Base-by-base conservation (phyloP, 2,113 vertebrate species). In the Pygoscelis adeliae region DNA sequence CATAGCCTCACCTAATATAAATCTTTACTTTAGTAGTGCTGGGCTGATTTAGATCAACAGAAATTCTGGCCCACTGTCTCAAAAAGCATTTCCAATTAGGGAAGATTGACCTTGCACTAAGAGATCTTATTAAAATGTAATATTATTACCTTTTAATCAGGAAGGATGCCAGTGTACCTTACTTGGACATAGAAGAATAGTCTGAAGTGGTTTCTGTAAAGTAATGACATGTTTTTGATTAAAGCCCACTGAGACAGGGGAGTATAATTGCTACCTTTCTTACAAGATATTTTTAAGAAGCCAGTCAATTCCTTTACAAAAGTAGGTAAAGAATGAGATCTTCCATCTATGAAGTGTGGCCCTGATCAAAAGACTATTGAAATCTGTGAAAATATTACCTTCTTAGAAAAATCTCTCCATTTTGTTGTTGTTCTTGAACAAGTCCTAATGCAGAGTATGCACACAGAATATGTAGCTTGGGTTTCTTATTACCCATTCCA, bases 91-190 rank as follows among this genome's bases (percentile, higher is more conserved):
- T 95, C 77, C 69, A 95, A 22, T 87, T n/a, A 74, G 34, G 38
- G n/a, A 67, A 72, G 61, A 69, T 47, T 90, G 93, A 91, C 50
- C 90, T 87, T 93, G 92, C 23, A 36, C 40, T n/a, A 32, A 50
- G 26, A 85, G 21, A 49, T 80, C 13, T 79, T 91, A 89, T 53
- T 69, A 67, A 96, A 93, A 91, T 8, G 1, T 78, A 58, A 34
- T 71, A 71, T 78, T 89, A 91, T 71, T 82, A 36, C 59, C 20
- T 89, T 94, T 84, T 96, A 84, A 84, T 93, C 72, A 94, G 91
- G 81, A 96, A 82, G 13, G 29, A 91, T 82, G 86, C 89, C 87
- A 87, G 38, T 29, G 20, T 66, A 47, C 55, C 50, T 94, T 58
- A 23, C 65, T 59, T 87, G 73, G 77, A 78, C 18, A 10, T 6